Percentiles rank a stretch among this genome's conserved stretches.
These are phyloP conservation scores for Castor canadensis DNA, from an alignment of 2,113 vertebrate genomes.

Conservation along the genomic window DNA sequence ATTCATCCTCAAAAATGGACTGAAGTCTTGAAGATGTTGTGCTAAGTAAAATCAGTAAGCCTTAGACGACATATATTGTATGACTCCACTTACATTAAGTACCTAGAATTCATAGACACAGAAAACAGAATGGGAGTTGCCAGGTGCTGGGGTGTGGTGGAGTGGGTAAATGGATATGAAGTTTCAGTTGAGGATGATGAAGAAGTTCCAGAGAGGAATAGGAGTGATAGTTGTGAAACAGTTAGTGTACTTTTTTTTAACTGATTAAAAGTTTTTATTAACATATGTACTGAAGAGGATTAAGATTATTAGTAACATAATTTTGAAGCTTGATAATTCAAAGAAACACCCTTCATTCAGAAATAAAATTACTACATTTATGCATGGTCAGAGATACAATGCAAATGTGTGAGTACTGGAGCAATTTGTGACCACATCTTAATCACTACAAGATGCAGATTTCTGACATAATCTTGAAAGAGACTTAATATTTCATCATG, in stretches of 20 bases:
- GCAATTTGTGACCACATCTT: constrained; percentile 30
- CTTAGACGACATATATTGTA: background rate
- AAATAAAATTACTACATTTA: too few relatives aligned
- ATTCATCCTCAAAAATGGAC: background rate
- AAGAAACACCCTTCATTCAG: constrained; percentile 7
- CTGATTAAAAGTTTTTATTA: constrained; percentile 2
- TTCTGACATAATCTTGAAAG: constrained; percentile 13
- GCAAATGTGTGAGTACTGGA: background rate
- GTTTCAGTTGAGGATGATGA: background rate
- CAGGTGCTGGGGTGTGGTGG: background rate
- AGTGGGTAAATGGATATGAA: background rate
- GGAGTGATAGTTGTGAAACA: background rate
- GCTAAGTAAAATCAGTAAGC: background rate
- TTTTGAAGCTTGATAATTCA: constrained; percentile 10
- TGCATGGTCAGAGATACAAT: background rate
- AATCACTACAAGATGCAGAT: constrained; percentile 17
- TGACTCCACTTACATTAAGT: background rate
- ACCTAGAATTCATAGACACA: background rate
- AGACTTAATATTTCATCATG: constrained; percentile 38
- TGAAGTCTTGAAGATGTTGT: background rate
- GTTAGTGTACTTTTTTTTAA: too few relatives aligned
- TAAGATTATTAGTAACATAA: constrained; percentile 38
- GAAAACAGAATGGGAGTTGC: background rate
- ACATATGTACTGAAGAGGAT: background rate
- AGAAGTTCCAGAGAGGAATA: background rate